These are phyloP conservation scores for Macrotus californicus DNA, from an alignment of 2,113 vertebrate genomes.

Conservation along the genomic window DNA sequence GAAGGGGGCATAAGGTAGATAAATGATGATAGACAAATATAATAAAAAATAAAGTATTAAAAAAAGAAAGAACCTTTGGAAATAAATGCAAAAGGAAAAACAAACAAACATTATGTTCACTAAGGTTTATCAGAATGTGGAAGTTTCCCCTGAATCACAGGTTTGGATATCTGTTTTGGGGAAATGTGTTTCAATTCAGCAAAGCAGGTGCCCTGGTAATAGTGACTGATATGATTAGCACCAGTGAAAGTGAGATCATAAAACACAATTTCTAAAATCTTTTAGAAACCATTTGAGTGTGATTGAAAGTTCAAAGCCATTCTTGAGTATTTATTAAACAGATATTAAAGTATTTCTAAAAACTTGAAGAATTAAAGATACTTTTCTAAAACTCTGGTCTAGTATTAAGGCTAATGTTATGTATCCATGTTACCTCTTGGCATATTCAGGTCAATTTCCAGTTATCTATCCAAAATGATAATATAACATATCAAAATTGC, in stretches of 20 bases:
- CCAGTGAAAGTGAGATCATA: neutral
- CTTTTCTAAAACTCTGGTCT: slow-evolving; percentile 5
- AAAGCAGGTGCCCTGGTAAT: slow-evolving; percentile 30
- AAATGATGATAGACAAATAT: no score
- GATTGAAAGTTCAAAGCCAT: slow-evolving; percentile 22
- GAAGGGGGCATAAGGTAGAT: no score
- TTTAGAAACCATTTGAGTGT: slow-evolving; percentile 36
- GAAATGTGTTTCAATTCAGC: neutral
- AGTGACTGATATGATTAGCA: neutral
- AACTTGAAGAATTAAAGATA: slow-evolving; percentile 23
- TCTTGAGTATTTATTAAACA: slow-evolving; percentile 36
- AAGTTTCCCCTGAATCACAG: neutral
- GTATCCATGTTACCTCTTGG: neutral
- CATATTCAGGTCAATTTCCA: neutral
- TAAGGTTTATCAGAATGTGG: slow-evolving; percentile 5
- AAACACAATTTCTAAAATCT: neutral
- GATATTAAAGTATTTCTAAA: slow-evolving; percentile 21
- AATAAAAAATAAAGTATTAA: no score
- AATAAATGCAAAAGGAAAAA: neutral
- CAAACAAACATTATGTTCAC: neutral
- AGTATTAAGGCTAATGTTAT: slow-evolving; percentile 6
- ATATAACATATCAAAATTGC: neutral
- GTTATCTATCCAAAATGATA: neutral
- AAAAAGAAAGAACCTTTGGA: neutral
- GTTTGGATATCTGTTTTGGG: neutral